Evolutionary conservation across 37 sponge, comb jelly and placozoan species (phyloP).

Genomic region (Axinella damicornis): DNA sequence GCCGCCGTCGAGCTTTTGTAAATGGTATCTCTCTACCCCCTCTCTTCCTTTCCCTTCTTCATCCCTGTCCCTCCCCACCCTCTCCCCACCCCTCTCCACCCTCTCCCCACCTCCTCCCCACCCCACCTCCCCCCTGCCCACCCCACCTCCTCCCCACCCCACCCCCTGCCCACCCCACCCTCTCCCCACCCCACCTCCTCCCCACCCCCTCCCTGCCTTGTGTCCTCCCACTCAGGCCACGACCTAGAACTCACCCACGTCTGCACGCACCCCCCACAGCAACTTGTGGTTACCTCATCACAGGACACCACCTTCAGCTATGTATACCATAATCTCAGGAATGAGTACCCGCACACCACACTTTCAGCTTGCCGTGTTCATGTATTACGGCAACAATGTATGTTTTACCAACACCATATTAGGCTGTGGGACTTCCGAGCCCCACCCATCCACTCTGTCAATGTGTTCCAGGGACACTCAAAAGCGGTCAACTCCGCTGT

Average conservation of each 20-base stretch:
- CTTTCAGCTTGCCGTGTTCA: no score
- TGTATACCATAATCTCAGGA: no score
- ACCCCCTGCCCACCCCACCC: no score
- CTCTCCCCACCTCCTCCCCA: no score
- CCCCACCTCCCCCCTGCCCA: neutral
- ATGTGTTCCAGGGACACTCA: slow-evolving; percentile 94
- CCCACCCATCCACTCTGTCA: slow-evolving; percentile 89
- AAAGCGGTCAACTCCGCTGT: slow-evolving; percentile 83
- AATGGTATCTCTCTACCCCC: no score
- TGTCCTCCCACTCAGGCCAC: slow-evolving; percentile 66
- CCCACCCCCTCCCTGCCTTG: slow-evolving; percentile 8
- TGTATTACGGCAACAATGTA: no score
- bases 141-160: neutral
- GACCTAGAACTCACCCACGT: slow-evolving; percentile 89
- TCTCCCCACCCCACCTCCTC: neutral
- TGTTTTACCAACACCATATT: no score
- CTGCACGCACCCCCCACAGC: slow-evolving; percentile 78
- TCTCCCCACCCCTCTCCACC: no score
- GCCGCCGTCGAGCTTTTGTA: no score
- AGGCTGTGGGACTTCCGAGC: slow-evolving; percentile 90
- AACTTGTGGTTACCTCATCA: slow-evolving; percentile 87
- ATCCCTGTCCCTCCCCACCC: no score
- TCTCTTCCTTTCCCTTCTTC: no score
- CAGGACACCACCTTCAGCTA: slow-evolving; percentile 86
- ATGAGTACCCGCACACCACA: no score